Conservation (phyloP, 2,113 vertebrate genomes). For the Theristicus caerulescens region DNA sequence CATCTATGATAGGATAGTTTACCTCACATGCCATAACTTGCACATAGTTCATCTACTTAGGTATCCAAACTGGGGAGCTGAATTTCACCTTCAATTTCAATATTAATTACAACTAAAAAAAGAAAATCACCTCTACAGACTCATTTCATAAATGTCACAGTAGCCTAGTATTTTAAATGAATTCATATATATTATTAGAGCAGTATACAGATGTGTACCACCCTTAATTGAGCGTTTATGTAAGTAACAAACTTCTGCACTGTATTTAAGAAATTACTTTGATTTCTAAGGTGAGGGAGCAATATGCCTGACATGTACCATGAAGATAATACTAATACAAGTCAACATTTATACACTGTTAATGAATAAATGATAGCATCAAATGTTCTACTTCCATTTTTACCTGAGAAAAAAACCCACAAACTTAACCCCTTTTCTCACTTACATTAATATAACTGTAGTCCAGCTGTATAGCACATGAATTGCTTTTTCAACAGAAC, state of each 20-base stretch:
- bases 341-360: background rate
- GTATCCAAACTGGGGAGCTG: background rate
- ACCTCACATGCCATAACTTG: background rate
- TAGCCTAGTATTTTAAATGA: background rate
- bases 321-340: background rate
- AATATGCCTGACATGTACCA: background rate
- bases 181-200: background rate
- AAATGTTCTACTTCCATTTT: background rate
- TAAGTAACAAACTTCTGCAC: background rate
- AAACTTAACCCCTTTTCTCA: background rate
- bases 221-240: background rate
- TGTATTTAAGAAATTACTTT: background rate
- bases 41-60: background rate
- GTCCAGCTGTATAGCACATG: background rate
- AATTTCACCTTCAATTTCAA: background rate
- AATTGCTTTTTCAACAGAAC: background rate
- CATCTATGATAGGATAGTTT: background rate
- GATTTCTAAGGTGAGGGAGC: background rate
- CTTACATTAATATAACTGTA: background rate
- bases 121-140: background rate
- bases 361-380: background rate
- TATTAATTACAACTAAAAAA: background rate
- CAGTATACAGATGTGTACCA: background rate
- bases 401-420: background rate
- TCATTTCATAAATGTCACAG: background rate